A percentile compares a stretch with the other conserved stretches of the same genome.
Evolutionary conservation across 2,113 vertebrate species (phyloP).

Genomic region (Anoura caudifer): DNA sequence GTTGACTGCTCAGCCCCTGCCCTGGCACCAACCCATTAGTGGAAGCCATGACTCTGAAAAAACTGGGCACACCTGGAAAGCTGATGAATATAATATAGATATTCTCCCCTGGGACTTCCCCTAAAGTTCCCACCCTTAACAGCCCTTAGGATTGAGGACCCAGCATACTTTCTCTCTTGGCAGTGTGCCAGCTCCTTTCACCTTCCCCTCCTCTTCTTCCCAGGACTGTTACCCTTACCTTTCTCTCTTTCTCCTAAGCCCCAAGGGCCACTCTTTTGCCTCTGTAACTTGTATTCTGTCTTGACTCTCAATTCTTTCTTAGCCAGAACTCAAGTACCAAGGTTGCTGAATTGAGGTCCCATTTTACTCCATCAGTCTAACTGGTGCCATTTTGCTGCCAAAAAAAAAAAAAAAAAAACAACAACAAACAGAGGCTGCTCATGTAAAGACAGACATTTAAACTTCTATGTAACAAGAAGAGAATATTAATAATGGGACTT

Average conservation of each 20-base stretch:
- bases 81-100: background rate
- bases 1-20: background rate
- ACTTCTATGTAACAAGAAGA: background rate
- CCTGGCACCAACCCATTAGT: background rate
- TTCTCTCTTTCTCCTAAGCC: background rate
- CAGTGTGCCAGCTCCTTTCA: background rate
- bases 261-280: background rate
- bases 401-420: background rate
- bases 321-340: too few relatives aligned
- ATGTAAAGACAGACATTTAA: background rate
- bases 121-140: too few relatives aligned
- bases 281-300: too few relatives aligned
- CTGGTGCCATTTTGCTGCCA: background rate
- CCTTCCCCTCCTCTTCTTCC: background rate
- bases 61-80: background rate
- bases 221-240: background rate
- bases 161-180: background rate
- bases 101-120: too few relatives aligned
- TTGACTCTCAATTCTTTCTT: too few relatives aligned
- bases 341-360: too few relatives aligned
- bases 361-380: too few relatives aligned
- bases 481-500: background rate
- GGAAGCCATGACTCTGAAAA: background rate
- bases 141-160: background rate
- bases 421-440: background rate